phyloP scores from a whole-genome alignment of 2,797 vertebrate species.

The Lepus oiostolus region DNA sequence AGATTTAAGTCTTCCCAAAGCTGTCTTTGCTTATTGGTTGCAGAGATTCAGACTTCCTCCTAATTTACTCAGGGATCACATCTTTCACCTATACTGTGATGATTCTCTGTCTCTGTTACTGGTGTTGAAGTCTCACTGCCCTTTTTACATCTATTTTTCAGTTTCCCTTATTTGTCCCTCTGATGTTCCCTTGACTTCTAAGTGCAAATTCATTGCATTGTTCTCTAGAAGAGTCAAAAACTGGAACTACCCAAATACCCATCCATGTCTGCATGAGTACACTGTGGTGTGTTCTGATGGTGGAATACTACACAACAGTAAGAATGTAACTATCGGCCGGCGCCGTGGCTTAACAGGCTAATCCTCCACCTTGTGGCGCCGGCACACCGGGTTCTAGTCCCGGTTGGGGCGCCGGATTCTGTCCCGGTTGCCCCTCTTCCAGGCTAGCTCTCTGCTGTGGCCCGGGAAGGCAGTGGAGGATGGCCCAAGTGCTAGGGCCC shows the following conservation, averaged over 20 bases:
- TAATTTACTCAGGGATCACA: background rate
- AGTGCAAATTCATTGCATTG: background rate
- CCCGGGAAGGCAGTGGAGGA: too few species aligned
- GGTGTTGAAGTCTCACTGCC: background rate
- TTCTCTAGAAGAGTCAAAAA: background rate
- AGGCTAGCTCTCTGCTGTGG: too few species aligned
- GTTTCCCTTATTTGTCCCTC: background rate
- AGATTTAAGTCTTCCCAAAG: slow-evolving; percentile 10
- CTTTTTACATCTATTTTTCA: background rate
- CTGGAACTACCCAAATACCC: background rate
- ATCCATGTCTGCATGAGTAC: background rate
- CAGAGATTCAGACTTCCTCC: slow-evolving; percentile 7
- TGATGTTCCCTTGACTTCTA: background rate
- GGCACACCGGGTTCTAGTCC: too few species aligned
- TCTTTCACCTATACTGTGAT: background rate
- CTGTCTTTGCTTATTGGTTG: background rate
- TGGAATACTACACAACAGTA: background rate
- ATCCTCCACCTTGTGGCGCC: too few species aligned
- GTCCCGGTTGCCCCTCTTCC: too few species aligned
- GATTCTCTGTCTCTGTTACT: slow-evolving; percentile 1
- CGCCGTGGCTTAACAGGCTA: too few species aligned
- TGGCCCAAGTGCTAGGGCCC: too few species aligned
- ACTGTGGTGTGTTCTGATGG: background rate
- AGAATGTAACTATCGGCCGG: background rate
- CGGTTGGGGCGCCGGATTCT: too few species aligned